These are phyloP conservation scores for Aquatica leii DNA, from an alignment of 2,888 invertebrate species.

Conservation along the genomic window DNA sequence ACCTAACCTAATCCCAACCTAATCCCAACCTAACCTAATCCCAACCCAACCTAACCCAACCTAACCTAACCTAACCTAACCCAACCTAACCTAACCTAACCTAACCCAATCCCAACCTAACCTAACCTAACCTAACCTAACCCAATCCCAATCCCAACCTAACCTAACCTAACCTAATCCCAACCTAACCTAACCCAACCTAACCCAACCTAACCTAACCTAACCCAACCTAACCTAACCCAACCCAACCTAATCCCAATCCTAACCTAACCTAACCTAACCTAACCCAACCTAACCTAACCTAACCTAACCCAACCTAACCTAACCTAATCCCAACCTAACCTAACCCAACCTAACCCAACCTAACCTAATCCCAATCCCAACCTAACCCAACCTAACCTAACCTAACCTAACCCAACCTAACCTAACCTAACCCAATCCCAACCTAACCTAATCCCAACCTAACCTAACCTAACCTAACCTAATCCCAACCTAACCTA, in stretches of 20 bases:
- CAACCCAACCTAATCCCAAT: slow-evolving; percentile 9
- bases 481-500: no score
- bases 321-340: slow-evolving; percentile 5
- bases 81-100: slow-evolving; percentile 27
- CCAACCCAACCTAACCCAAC: slow-evolving; percentile 38
- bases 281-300: slow-evolving; percentile 7
- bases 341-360: slow-evolving; percentile 5
- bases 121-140: slow-evolving; percentile 37
- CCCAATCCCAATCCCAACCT: slow-evolving; percentile 7
- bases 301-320: slow-evolving; percentile 7
- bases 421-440: no score
- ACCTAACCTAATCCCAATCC: slow-evolving; percentile 9
- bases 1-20: slow-evolving; percentile 40
- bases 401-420: no score
- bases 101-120: slow-evolving; percentile 38
- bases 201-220: slow-evolving; percentile 11
- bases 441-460: no score
- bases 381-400: slow-evolving; percentile 4
- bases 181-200: slow-evolving; percentile 25
- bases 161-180: neutral
- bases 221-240: slow-evolving; percentile 4
- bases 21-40: slow-evolving; percentile 40
- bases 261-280: slow-evolving; percentile 6
- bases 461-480: no score
- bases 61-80: slow-evolving; percentile 36